Evolutionary conservation across 2,113 vertebrate species (phyloP), one percentile per base, ranked within the genome.

Genomic region (Verasper variegatus): DNA sequence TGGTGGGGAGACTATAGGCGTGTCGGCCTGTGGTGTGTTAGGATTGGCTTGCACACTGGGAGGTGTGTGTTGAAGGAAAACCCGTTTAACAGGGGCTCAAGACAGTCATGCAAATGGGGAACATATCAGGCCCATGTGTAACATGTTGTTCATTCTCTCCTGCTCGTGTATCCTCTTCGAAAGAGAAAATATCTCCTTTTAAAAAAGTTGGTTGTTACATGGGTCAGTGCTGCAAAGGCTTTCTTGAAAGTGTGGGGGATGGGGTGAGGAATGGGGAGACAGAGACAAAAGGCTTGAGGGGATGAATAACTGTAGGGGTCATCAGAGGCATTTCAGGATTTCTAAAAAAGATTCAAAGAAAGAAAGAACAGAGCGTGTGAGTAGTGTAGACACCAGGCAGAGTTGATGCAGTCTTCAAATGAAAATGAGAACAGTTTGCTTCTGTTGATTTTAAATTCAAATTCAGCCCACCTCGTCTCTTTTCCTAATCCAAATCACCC

Each of bases 41-140:
- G 67, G 84, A 94, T 94, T 94, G 92, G 93, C 58, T 57, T 12
- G n/a, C 61, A 35, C 59, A 21, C 20, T 20, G 61, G 65, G 80
- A 84, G 88, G 86, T 68, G 77, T 86, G 83, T 79, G 10, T 11
- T 17, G 21, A 47, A 20, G 24, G 35, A 59, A 17, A 60, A 74
- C 27, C 65, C 70, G 52, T 60, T 8, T 45, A 63, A 26, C 31
- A 27, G 7, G 26, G 4, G n/a, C 70, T 18, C 1, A 0, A 12
- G 20, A 26, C 56, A 15, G 14, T 26, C 56, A 31, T 31, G 21
- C 13, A 6, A 26, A 0, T 11, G 21, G 54, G 23, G 23, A 23
- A 9, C n/a, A 55, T 7, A 56, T 24, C 18, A 13, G 21, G n/a
- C 10, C 9, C 21, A 20, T 21, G 12, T 24, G 9, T 11, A 4